Conservation (phyloP, 2,888 invertebrate species). For the Eupeodes luniger region DNA sequence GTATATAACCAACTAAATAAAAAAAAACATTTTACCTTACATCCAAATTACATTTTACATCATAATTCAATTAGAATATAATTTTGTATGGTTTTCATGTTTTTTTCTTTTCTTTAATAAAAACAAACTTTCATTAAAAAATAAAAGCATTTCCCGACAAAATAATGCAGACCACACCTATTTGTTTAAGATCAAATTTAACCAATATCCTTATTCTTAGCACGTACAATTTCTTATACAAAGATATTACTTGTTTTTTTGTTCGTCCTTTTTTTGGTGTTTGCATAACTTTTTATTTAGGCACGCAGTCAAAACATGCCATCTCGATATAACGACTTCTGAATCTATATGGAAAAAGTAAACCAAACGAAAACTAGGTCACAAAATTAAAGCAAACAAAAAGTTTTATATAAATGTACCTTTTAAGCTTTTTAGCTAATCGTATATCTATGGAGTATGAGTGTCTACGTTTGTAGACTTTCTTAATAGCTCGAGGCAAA, state of each 20-base stretch:
- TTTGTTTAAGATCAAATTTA: conserved; percentile 25
- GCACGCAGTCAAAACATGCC: conserved; percentile 46
- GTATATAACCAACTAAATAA: background rate
- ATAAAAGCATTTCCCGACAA: conserved; percentile 24
- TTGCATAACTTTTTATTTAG: conserved; percentile 29
- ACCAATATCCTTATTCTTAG: conserved; percentile 38
- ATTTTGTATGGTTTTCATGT: background rate
- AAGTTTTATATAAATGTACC: background rate
- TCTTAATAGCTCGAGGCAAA: background rate
- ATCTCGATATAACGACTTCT: conserved; percentile 7
- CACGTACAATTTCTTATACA: conserved; percentile 26
- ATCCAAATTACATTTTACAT: conserved; percentile 1
- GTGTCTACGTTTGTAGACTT: too few relatives aligned
- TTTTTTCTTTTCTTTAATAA: background rate
- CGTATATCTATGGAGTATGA: background rate
- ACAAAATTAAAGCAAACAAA: conserved; percentile 41
- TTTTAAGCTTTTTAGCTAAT: conserved; percentile 16
- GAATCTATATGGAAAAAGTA: conserved; percentile 21
- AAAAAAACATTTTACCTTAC: background rate
- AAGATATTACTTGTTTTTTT: background rate
- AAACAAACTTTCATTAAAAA: conserved; percentile 31
- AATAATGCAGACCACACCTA: conserved; percentile 25
- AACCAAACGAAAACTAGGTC: conserved; percentile 46
- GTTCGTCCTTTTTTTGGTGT: background rate
- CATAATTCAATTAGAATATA: conserved; percentile 30